Conservation (phyloP, 37 sponge, comb jelly and placozoan genomes). For the Aplysina aerophoba region DNA sequence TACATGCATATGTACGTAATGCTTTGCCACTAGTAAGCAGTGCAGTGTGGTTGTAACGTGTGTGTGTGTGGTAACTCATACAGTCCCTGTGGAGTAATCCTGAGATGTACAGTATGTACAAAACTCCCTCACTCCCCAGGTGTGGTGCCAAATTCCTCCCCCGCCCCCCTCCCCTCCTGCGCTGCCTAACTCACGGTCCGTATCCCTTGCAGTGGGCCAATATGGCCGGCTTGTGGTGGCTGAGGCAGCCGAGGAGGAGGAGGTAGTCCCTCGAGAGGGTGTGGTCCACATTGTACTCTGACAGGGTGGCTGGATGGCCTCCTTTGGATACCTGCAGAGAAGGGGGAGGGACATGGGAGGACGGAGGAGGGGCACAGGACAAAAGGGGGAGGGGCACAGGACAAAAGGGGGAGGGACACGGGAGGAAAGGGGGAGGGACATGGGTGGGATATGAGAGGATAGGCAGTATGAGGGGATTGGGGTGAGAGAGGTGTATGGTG, state of each 20-base stretch:
- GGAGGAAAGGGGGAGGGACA: too few species aligned
- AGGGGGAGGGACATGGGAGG: neutral
- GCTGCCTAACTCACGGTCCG: conserved; percentile 58
- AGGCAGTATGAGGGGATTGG: too few species aligned
- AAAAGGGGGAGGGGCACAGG: neutral
- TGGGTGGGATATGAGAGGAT: too few species aligned
- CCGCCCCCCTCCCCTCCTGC: neutral
- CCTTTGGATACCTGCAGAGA: neutral
- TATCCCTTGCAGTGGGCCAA: conserved; percentile 60
- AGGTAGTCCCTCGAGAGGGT: conserved; percentile 79
- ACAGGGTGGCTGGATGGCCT: conserved; percentile 49
- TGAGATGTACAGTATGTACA: too few species aligned
- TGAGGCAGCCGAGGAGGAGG: conserved; percentile 67
- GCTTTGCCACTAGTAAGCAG: too few species aligned
- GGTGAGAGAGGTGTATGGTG: too few species aligned
- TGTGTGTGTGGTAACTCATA: too few species aligned
- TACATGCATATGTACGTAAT: too few species aligned
- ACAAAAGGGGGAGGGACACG: neutral
- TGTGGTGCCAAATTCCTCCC: neutral
- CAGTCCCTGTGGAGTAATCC: too few species aligned
- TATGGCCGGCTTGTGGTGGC: conserved; percentile 50
- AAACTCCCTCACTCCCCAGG: neutral
- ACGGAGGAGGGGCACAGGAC: neutral
- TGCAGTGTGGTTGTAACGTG: too few species aligned
- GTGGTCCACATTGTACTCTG: conserved; percentile 49